phyloP scores from a whole-genome alignment of 2,888 invertebrate species.

The Bedellia somnulentella region DNA sequence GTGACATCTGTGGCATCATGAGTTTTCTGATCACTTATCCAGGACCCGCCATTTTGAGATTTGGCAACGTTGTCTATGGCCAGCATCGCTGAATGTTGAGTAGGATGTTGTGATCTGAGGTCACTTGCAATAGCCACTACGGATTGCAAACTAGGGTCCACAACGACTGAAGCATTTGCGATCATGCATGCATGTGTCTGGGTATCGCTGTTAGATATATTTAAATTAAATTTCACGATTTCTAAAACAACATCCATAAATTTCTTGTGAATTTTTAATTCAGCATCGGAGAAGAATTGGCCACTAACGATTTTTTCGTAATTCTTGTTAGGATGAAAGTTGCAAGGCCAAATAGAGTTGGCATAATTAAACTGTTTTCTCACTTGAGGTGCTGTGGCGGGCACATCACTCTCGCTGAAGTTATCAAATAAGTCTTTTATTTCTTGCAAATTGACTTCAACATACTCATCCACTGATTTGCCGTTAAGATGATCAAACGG shows the following conservation, averaged over 20 bases:
- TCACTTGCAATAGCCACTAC: conserved; percentile 70
- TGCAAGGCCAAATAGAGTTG: conserved; percentile 74
- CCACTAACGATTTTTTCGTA: conserved; percentile 69
- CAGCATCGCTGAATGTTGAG: conserved; percentile 84
- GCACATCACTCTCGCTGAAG: conserved; percentile 59
- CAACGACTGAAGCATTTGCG: conserved; percentile 59
- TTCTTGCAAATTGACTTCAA: conserved; percentile 45
- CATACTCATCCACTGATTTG: conserved; percentile 31
- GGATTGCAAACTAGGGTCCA: conserved; percentile 69
- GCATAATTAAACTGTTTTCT: conserved; percentile 66
- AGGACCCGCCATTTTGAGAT: conserved; percentile 79
- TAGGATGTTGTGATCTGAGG: conserved; percentile 63
- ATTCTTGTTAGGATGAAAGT: conserved; percentile 79
- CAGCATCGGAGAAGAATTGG: conserved; percentile 56
- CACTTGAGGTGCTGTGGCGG: conserved; percentile 64
- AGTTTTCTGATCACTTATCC: conserved; percentile 24
- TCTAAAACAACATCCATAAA: conserved; percentile 64
- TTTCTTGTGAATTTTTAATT: conserved; percentile 54
- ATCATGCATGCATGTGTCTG: neutral
- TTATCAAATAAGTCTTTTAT: conserved; percentile 44
- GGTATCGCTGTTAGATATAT: conserved; percentile 3
- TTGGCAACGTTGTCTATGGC: conserved; percentile 84
- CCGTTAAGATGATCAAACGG: conserved; percentile 21
- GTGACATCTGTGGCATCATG: conserved; percentile 9
- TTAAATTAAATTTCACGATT: conserved; percentile 35